phyloP scores from a whole-genome alignment of 2,113 vertebrate species.

The Centropristis striata region DNA sequence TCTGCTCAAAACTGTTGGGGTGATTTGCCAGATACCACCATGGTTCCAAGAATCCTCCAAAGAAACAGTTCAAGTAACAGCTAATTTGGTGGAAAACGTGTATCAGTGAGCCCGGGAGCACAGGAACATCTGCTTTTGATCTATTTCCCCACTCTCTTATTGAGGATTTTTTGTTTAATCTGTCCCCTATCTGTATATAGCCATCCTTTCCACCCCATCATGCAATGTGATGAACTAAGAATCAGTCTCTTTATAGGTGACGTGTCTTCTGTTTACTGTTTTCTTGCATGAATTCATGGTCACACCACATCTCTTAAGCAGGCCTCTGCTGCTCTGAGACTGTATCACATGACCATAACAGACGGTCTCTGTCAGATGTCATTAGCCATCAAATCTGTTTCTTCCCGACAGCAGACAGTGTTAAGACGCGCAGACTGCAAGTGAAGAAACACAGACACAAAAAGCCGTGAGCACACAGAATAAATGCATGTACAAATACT shows the following conservation, averaged over 20 bases:
- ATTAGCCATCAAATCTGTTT: constrained; percentile 82
- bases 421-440: constrained; percentile 49
- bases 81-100: too few species aligned
- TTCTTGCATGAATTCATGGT: constrained; percentile 48
- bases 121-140: too few species aligned
- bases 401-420: constrained; percentile 70
- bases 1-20: too few species aligned
- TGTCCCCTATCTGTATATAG: not conserved
- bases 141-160: too few species aligned
- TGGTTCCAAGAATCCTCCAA: too few species aligned
- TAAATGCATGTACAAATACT: constrained; percentile 30
- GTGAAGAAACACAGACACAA: constrained; percentile 39
- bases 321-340: constrained; percentile 46
- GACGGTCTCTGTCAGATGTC: constrained; percentile 82
- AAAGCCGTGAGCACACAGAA: constrained; percentile 26
- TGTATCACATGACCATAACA: constrained; percentile 81
- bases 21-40: too few species aligned
- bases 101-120: too few species aligned
- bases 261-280: constrained; percentile 41
- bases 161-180: too few species aligned
- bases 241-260: not conserved
- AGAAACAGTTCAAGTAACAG: too few species aligned
- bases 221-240: constrained; percentile 25
- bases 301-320: constrained; percentile 61
- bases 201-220: not conserved